A percentile compares a stretch with the other conserved stretches of the same genome.
These are phyloP conservation scores for Calcarius lapponicus DNA, from an alignment of 2,797 vertebrate genomes.

Conservation along the genomic window DNA sequence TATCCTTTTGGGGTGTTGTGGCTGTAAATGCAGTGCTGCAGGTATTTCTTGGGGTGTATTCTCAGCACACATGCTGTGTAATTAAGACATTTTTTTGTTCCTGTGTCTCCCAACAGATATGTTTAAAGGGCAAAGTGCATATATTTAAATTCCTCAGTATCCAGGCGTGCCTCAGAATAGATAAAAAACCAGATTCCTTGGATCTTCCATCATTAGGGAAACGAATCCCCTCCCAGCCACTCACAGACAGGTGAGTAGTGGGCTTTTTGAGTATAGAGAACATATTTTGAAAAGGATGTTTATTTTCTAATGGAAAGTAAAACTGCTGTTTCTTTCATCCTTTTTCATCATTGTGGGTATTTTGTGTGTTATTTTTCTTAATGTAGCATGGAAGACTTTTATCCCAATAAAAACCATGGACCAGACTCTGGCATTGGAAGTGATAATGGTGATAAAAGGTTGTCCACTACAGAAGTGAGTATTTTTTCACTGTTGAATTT, in stretches of 20 bases:
- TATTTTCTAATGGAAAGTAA: background rate
- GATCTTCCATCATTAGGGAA: constrained; percentile 92
- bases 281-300: background rate
- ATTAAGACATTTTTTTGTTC: background rate
- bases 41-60: background rate
- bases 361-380: background rate
- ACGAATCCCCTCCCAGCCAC: constrained; percentile 89
- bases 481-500: background rate
- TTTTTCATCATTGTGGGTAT: background rate
- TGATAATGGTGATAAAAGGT: constrained; percentile 96
- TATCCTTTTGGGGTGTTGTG: background rate
- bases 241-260: constrained; percentile 90
- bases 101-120: constrained; percentile 85
- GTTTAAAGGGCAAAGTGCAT: constrained; percentile 97
- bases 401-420: constrained; percentile 96
- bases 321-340: background rate
- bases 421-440: constrained; percentile 98
- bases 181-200: constrained; percentile 95
- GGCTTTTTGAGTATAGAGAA: fast-evolving
- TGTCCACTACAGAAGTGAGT: constrained; percentile 95
- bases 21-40: background rate
- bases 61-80: background rate
- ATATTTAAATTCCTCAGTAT: constrained; percentile 99
- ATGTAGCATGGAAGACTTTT: constrained; percentile 95
- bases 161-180: constrained; percentile 92